A percentile compares a stretch with the other conserved stretches of the same genome.
Evolutionary conservation across 35 echinoderm and acorn worm species (phyloP).

Genomic region (Holothuria glaberrima): DNA sequence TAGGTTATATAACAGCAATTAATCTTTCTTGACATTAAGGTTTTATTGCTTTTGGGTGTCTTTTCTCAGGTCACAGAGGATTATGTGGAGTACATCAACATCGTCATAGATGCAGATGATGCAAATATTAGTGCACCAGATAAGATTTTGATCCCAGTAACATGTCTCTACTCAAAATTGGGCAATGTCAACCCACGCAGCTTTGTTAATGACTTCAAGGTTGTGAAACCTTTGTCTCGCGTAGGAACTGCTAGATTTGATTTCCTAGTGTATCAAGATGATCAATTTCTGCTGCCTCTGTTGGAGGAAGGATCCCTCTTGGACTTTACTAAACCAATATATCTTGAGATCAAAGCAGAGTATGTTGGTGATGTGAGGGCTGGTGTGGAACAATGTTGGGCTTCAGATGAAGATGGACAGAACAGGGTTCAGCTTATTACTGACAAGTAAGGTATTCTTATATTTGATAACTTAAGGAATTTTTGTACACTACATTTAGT

Average conservation of each 20-base stretch:
- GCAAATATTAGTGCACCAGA: background rate
- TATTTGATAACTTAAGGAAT: background rate
- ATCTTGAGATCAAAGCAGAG: background rate
- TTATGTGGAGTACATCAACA: background rate
- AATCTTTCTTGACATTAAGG: too few species aligned
- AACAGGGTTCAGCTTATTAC: background rate
- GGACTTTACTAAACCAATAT: background rate
- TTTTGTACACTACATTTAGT: background rate
- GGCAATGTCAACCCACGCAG: background rate
- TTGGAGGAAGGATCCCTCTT: background rate
- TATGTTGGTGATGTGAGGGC: background rate
- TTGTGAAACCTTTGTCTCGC: background rate
- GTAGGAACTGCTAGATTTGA: constrained; percentile 1
- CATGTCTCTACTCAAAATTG: background rate
- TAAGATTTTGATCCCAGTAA: constrained; percentile 15
- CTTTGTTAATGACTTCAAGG: background rate
- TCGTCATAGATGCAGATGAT: background rate
- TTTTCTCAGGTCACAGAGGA: background rate
- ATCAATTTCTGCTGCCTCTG: background rate
- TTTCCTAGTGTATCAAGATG: constrained; percentile 15
- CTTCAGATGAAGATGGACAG: background rate
- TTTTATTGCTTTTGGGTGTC: too few species aligned
- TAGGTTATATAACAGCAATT: too few species aligned
- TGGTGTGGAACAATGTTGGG: constrained; percentile 14
- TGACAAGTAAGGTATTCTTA: background rate